Evolutionary conservation across 2,888 invertebrate genomes (phyloP), one percentile per base, ranked within the genome.

Genomic region (Sabatieria punctata): DNA sequence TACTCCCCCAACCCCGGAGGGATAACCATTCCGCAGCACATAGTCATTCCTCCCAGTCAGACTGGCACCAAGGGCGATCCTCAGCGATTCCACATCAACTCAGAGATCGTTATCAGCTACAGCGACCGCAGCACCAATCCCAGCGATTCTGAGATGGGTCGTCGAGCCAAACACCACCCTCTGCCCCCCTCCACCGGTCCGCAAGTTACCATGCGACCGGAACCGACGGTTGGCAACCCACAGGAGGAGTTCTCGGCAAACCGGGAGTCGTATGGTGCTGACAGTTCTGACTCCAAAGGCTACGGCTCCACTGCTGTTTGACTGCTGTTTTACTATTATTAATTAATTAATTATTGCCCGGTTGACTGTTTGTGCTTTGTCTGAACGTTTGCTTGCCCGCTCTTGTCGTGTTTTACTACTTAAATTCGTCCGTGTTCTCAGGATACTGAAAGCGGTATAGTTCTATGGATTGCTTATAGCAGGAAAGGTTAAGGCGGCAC

Each of bases 51-150:
- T 21, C 59, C 58, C 11, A 52, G 55, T 19, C 49, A 48, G 24
- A 52, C 55, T 23, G 54, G 54, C 48, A 47, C 13, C 35, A 21
- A 41, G 26, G 27, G 27, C 13, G 25, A 46, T 23, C 42, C 44
- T 23, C 35, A 36, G 35, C 19, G 25, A 23, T 59, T 52, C 43
- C 55, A 61, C 47, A 63, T 63, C 48, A 64, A 63, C 46, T 60
- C 60, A 40, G 61, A 63, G 50, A 64, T 63, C 38, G 57, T 57
- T 22, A 63, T 63, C 38, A 58, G 57, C 37, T 63, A 64, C 51
- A 33, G 33, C 39, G 48, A 48, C 27, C 23, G 27, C 3, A 26
- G 26, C 21, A 21, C 39, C 15, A 25, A 19, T 22, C 23, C 48
- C n/a, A 43, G 37, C 22, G 36, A 33, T 22, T 6, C 23, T 6